Base-by-base conservation (phyloP, 2,797 vertebrate genomes). In the Eulemur rubriventer region DNA sequence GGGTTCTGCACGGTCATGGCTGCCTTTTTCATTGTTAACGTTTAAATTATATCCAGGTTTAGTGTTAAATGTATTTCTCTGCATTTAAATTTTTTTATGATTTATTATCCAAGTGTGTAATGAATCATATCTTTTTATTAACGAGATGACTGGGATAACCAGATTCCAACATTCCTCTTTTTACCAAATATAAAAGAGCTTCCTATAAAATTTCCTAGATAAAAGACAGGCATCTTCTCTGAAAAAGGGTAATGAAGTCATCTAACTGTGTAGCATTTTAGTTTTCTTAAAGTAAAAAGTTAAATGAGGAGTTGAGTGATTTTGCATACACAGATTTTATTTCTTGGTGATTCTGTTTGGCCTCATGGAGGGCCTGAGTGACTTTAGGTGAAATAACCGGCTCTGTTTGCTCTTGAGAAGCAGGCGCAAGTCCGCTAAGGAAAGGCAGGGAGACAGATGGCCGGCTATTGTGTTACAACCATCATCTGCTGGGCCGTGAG, bases 381-480 rank as follows among this genome's bases (percentile, higher is more conserved):
- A 90, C 92, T 97, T 83, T 96, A 57, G 46, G 93, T 83, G 85
- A 86, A 91, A 97, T 95, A 95, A 95, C 94, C 4, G 4, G 93
- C 86, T 96, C 95, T 96, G 80, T 97, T 93, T 97, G 95, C 95
- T 97, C 72, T 81, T 1, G 41, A 92, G 85, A 78, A 93, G 87
- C 83, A 9, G 96, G 91, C 35, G 10, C 59, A 67, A 96, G 96
- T 97, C 97, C 76, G 52, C 94, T 90, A 81, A 97, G 97, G 95
- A 97, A 94, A 28, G 84, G 94, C 98, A 81, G 95, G 69, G 96
- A 97, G 97, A 98, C 98, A 98, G 98, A 98, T 99, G 98, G 98
- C 95, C 41, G 50, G 97, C 97, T 99, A 98, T 98, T 98, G 95
- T 94, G 97, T 99, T 99, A 98, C 98, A 98, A 90, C 97, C 98